phyloP scores from a whole-genome alignment of 2,797 vertebrate species.

The Acomys russatus region DNA sequence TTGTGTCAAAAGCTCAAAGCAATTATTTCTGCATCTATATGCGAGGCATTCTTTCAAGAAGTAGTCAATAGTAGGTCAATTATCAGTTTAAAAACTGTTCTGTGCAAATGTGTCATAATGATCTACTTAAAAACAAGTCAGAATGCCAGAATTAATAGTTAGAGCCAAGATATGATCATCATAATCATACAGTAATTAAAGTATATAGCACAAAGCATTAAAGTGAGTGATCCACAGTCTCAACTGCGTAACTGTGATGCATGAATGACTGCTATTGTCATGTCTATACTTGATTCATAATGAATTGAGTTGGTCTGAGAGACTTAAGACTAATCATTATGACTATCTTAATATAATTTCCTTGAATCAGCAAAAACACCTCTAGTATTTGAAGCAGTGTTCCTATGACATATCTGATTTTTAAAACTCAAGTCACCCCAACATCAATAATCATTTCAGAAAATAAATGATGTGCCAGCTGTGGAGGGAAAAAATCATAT shows the following conservation, averaged over 20 bases:
- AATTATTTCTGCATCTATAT: constrained; percentile 31
- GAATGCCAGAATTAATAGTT: neutral
- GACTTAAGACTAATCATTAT: neutral
- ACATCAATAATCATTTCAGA: neutral
- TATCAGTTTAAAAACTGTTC: constrained; percentile 15
- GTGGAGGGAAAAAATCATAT: neutral
- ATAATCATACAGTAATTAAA: neutral
- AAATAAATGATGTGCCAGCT: neutral
- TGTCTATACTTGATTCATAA: neutral
- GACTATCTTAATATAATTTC: neutral
- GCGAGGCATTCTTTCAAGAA: constrained; percentile 10
- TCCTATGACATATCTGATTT: neutral
- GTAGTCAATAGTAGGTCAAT: neutral
- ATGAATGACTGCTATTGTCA: neutral
- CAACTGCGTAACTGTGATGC: neutral
- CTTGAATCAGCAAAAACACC: neutral
- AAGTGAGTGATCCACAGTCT: neutral
- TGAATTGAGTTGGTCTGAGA: neutral
- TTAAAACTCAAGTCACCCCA: constrained; percentile 15
- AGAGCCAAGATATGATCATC: neutral
- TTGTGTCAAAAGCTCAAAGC: constrained; percentile 61
- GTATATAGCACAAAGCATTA: neutral
- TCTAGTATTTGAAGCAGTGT: neutral
- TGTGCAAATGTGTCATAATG: neutral
- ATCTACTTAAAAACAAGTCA: neutral